phyloP scores from a whole-genome alignment of 2,113 vertebrate genomes.

The Scartelaos histophorus region DNA sequence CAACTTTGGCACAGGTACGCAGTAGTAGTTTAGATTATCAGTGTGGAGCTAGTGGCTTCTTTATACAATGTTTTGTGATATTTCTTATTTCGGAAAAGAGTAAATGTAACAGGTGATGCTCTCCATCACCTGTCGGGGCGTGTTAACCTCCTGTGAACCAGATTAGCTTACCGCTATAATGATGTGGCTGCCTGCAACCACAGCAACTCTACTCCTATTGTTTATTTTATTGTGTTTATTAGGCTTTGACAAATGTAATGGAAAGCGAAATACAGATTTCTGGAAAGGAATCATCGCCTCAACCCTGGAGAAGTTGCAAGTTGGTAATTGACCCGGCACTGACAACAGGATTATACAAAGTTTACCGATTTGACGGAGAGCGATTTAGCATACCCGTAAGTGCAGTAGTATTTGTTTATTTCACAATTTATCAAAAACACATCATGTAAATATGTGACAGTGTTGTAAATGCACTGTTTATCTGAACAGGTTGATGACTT shows the following conservation, averaged over 20 bases:
- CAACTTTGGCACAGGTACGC: constrained; percentile 49
- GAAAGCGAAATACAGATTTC: constrained; percentile 84
- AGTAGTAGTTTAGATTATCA: not conserved
- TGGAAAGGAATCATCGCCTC: constrained; percentile 85
- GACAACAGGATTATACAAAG: constrained; percentile 90
- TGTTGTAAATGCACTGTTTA: not conserved
- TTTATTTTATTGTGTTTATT: not conserved
- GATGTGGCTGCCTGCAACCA: constrained; percentile 1
- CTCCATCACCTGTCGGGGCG: constrained; percentile 75
- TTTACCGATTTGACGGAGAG: constrained; percentile 94
- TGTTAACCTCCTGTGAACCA: constrained; percentile 41
- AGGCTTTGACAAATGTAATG: constrained; percentile 93
- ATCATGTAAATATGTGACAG: not conserved
- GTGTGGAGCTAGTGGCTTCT: not conserved
- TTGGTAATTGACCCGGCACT: constrained; percentile 93
- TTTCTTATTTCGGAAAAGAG: constrained; percentile 3
- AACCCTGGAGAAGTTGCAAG: constrained; percentile 95
- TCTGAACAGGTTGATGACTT: constrained; percentile 80
- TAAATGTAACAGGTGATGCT: constrained; percentile 57
- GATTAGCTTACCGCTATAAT: constrained; percentile 13
- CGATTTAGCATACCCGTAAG: constrained; percentile 92
- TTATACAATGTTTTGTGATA: not conserved
- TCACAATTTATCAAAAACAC: not conserved
- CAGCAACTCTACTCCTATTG: not conserved
- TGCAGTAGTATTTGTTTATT: constrained; percentile 4